Evolutionary conservation across 2,888 invertebrate genomes (phyloP).

Genomic region (Amiota minor): DNA sequence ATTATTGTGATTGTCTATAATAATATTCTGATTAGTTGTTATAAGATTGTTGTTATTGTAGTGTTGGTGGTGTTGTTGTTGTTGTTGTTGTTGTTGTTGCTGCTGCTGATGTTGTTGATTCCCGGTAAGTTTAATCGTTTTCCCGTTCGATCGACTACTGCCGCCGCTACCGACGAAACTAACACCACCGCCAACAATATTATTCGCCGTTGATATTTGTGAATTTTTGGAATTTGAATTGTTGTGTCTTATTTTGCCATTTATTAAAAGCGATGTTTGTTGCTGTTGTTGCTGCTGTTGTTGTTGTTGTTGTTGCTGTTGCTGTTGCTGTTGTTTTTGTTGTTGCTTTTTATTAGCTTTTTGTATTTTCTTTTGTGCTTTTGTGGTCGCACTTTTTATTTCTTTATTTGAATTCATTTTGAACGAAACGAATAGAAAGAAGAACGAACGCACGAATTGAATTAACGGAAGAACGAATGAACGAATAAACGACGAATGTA

Average conservation of each 20-base stretch:
- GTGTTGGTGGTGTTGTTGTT: constrained; percentile 75
- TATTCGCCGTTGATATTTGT: background rate
- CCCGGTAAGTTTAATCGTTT: constrained; percentile 70
- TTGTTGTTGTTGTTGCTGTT: constrained; percentile 39
- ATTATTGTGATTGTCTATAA: constrained; percentile 38
- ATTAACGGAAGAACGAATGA: constrained; percentile 1
- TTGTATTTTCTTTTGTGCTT: constrained; percentile 74
- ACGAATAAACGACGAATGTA: background rate
- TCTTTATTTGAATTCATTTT: constrained; percentile 63
- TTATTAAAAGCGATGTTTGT: constrained; percentile 1
- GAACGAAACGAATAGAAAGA: constrained; percentile 12
- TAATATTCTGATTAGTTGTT: constrained; percentile 47
- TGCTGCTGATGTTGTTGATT: constrained; percentile 62
- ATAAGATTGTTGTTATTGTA: constrained; percentile 66
- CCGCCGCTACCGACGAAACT: background rate
- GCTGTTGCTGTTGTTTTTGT: constrained; percentile 49
- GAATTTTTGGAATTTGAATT: constrained; percentile 26
- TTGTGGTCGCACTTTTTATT: constrained; percentile 65
- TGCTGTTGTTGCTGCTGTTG: constrained; percentile 21
- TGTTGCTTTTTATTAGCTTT: constrained; percentile 65
- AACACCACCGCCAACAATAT: background rate
- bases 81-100: constrained; percentile 74
- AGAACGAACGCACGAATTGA: background rate
- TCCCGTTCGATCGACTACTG: constrained; percentile 48
- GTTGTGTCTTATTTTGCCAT: constrained; percentile 11